Evolutionary conservation across 2,888 invertebrate genomes (phyloP), one percentile per base, ranked within the genome.

Genomic region (Lasioglossum vierecki): DNA sequence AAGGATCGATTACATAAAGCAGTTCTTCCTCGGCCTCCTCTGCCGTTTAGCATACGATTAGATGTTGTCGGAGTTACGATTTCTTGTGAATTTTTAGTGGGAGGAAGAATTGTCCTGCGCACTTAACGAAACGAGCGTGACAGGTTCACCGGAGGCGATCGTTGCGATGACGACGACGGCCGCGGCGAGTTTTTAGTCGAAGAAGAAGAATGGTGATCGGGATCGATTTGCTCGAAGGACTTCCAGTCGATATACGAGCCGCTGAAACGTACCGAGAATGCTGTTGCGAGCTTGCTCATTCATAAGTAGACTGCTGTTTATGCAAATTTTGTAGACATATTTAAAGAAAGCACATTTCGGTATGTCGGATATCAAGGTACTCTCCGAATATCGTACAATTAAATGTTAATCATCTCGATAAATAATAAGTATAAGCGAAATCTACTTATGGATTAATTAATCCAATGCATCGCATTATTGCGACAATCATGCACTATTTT

Each of bases 1-100:
- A 80, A 88, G 80, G 76, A 82, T 84, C 73, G 75, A 83, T 89
- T 89, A 88, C 79, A 87, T 89, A 90, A 90, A 91, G 86, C 82
- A 86, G 80, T 88, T 87, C 87, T 84, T 89, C 84, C 68, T 80
- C 73, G 66, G 73, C 75, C 49, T 80, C 76, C 71, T 80, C 78
- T 30, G 35, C 3, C n/a, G 11, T 71, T 79, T 78, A 85, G 85
- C 88, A 89, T 88, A 78, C 30, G 79, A 86, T 83, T 76, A 66
- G 49, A 35, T 6, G 26, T 9, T 0, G 8, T 9, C 2, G 8
- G 53, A 22, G 22, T 22, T 18, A 22, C 41, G 71, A 18, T 41
- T 70, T 9, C 71, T 73, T 63, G 74, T 60, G 18, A 9, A 53
- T 18, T 57, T 73, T 83, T 22, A 53, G 30, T 15, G 35, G 46